Percentiles rank a stretch among this genome's conserved stretches.
phyloP scores from a whole-genome alignment of 2,797 vertebrate species.

The Phataginus tricuspis region DNA sequence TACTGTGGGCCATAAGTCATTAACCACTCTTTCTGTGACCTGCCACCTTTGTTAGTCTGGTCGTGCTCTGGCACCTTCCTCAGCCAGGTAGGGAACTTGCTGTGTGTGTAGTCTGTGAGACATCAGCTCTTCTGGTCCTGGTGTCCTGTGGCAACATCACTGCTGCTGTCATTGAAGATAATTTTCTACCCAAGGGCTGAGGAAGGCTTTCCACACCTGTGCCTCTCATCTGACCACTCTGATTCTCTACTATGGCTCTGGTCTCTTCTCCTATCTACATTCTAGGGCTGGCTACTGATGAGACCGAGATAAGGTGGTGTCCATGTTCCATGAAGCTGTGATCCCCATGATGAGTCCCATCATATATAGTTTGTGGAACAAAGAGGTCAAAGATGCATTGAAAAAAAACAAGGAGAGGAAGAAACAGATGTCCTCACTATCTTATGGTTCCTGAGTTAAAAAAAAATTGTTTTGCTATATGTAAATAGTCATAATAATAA shows the following conservation, averaged over 20 bases:
- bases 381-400: conserved; percentile 71
- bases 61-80: conserved; percentile 68
- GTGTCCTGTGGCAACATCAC: conserved; percentile 70
- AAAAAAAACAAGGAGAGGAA: conserved; percentile 49
- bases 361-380: conserved; percentile 71
- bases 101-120: conserved; percentile 49
- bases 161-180: conserved; percentile 60
- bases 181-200: conserved; percentile 28
- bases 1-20: conserved; percentile 67
- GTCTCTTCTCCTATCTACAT: conserved; percentile 69
- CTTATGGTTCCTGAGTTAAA: not conserved
- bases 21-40: conserved; percentile 77
- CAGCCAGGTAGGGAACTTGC: conserved; percentile 60
- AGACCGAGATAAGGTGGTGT: conserved; percentile 55
- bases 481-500: not conserved
- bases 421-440: not conserved
- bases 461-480: not conserved
- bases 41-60: conserved; percentile 61
- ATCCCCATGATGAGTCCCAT: conserved; percentile 71
- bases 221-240: conserved; percentile 64
- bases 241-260: conserved; percentile 64
- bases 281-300: not conserved
- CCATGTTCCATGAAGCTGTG: conserved; percentile 56
- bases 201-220: conserved; percentile 70
- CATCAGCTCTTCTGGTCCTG: conserved; percentile 47